phyloP scores from a whole-genome alignment of 2,113 vertebrate species.

The Passerina amoena region DNA sequence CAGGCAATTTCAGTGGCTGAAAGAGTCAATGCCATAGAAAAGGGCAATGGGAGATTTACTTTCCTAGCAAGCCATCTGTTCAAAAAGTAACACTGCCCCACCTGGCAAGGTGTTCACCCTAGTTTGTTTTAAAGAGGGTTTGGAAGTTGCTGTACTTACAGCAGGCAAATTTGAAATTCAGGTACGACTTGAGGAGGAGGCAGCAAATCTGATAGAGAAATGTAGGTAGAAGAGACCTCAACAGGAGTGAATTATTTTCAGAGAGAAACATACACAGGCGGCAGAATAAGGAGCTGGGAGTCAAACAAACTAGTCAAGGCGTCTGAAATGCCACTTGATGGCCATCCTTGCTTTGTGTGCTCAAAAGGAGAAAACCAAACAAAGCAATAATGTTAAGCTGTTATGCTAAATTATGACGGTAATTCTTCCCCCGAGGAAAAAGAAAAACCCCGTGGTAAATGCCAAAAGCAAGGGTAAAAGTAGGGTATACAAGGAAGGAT shows the following conservation, averaged over 20 bases:
- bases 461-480: neutral
- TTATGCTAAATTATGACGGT: neutral
- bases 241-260: neutral
- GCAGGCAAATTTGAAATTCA: neutral
- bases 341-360: neutral
- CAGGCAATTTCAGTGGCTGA: rapidly evolving
- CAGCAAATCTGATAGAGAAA: neutral
- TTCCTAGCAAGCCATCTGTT: neutral
- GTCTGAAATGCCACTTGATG: neutral
- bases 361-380: neutral
- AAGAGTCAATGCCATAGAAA: neutral
- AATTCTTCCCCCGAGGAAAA: neutral
- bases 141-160: neutral
- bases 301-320: neutral
- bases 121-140: neutral
- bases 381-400: neutral
- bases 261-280: neutral
- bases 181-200: neutral
- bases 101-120: neutral
- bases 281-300: neutral
- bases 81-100: neutral
- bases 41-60: neutral
- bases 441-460: neutral
- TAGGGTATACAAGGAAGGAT: neutral
- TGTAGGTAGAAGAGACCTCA: neutral